These are phyloP conservation scores for Dipodomys stephensi DNA, from an alignment of 2,113 vertebrate species.

Conservation along the genomic window DNA sequence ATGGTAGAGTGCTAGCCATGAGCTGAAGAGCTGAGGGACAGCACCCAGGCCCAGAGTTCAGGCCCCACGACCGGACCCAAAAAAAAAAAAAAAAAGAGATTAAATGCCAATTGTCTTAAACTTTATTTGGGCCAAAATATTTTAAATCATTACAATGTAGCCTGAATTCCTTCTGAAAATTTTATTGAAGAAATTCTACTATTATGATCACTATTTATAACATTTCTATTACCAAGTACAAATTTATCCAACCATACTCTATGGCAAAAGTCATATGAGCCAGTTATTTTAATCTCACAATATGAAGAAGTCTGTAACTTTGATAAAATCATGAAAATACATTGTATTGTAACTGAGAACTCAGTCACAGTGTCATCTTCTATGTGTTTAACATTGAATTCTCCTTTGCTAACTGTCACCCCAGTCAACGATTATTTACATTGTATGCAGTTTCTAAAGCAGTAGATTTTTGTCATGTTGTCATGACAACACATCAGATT, in stretches of 20 bases:
- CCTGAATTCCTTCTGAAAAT: constrained; percentile 58
- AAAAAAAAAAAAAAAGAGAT: neutral
- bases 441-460: constrained; percentile 62
- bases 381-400: constrained; percentile 73
- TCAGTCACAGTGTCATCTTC: constrained; percentile 79
- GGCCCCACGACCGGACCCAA: too few species aligned
- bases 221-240: constrained; percentile 75
- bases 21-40: too few species aligned
- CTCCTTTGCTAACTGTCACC: constrained; percentile 62
- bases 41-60: too few species aligned
- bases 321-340: constrained; percentile 74
- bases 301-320: constrained; percentile 74
- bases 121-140: constrained; percentile 42
- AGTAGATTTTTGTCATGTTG: neutral
- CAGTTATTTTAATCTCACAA: constrained; percentile 80
- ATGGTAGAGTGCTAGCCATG: too few species aligned
- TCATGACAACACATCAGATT: constrained; percentile 43
- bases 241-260: constrained; percentile 65
- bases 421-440: constrained; percentile 73
- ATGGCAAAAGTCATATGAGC: constrained; percentile 69
- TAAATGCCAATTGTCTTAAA: constrained; percentile 29
- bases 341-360: constrained; percentile 79
- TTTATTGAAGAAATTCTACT: constrained; percentile 72
- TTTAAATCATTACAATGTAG: constrained; percentile 48
- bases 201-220: constrained; percentile 67